Evolutionary conservation across 2,797 vertebrate genomes (phyloP), one percentile per base, ranked within the genome.

Genomic region (Clamator glandarius): DNA sequence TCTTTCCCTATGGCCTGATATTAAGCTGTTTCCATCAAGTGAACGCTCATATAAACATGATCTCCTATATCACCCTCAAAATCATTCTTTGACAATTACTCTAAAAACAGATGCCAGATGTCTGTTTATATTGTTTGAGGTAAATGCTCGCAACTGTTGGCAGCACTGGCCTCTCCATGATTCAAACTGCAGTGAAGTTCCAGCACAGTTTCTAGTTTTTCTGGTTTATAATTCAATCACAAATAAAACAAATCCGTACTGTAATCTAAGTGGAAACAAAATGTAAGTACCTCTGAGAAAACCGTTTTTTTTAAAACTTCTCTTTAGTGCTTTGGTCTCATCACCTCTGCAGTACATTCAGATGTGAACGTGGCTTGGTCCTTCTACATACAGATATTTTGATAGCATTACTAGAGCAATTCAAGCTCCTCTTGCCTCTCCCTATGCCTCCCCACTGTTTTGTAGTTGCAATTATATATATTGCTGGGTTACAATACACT

Each of bases 21-120:
- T 75, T 82, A 87, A 96, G 92, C 95, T 95, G 73, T 97, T 97
- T 97, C 92, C 92, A 82, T 97, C 92, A 96, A 95, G 73, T 94
- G 78, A 94, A 92, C 7, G 18, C 58, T 93, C 67, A 85, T 88
- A 74, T 97, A 97, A 97, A 96, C 83, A 94, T 92, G 72, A 95
- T 97, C 84, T 97, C 95, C 89, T 79, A 12, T 95, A 96, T 97
- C 96, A 92, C 91, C 87, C 83, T 93, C 94, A 95, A 97, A 91
- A 31, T 84, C 69, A 80, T 87, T 81, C 55, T 15, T 35, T 96
- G 94, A 87, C 95, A 94, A 91, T 92, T 93, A 80, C 82, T 97
- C 97, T 74, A 92, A 95, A 97, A 97, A 96, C 64, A 77, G 96
- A 92, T 90, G 92, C 83, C 86, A 94, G 85, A 85, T 96, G 93